Base-by-base conservation (phyloP, 2,113 vertebrate species). In the Scortum barcoo region DNA sequence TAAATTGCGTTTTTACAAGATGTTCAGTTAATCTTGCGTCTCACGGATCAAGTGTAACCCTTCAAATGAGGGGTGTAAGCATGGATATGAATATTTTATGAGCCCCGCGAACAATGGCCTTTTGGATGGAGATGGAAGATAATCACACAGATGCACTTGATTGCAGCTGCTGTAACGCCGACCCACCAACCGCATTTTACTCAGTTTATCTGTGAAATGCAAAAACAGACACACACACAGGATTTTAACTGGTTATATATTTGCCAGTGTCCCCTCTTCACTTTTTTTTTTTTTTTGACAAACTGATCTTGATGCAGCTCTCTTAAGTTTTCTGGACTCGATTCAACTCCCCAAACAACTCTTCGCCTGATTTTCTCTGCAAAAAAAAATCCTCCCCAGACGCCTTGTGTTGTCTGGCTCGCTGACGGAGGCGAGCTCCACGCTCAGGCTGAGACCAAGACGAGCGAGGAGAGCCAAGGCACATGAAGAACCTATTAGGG, bases 401-500 rank as follows among this genome's bases (percentile, higher is more conserved):
- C 81, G 51, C 56, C 84, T 76, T 40, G 69, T 65, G 81, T 72
- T 67, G 82, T 86, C 78, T 87, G 84, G 84, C 84, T 86, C 78
- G 14, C 61, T 50, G 3, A 74, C 51, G 75, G 57, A 72, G 11
- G 76, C 72, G 50, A 36, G 60, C 75, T 70, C 66, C 54, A 17
- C 7, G 78, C 84, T 40, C 72, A 74, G 80, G 61, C 88, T 85
- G n/a, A 81, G 87, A 92, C 81, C 72, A 44, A 88, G 90, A 87
- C 72, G 40, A 83, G 72, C 66, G 7, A 86, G 81, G 86, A 84
- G 84, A 92, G 91, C 89, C 87, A 85, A 93, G 86, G 93, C 93
- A 95, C 95, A 95, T 95, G 95, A 95, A 95, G 95, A 94, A 95
- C 90, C 95, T 94, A 95, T 95, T 95, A 94, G 93, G 91, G 93